These are phyloP conservation scores for Pandemis heparana DNA, from an alignment of 2,888 invertebrate species.

Conservation along the genomic window DNA sequence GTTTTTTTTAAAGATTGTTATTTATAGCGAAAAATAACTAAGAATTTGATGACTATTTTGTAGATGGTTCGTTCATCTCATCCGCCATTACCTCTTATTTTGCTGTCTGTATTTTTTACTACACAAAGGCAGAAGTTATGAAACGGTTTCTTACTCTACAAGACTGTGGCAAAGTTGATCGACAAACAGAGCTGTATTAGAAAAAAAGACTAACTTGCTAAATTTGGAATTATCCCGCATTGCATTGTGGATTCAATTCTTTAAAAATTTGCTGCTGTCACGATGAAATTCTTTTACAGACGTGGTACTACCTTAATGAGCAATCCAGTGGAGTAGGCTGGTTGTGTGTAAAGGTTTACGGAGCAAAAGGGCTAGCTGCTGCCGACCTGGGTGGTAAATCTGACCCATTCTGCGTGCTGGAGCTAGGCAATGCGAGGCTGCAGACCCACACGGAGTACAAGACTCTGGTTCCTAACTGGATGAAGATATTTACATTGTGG, in stretches of 20 bases:
- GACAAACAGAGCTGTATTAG: too few relatives aligned
- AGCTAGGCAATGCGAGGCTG: slow-evolving; percentile 96
- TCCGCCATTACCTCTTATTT: too few relatives aligned
- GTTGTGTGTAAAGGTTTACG: slow-evolving; percentile 96
- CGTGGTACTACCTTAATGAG: slow-evolving; percentile 84
- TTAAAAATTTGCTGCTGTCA: not conserved
- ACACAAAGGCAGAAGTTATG: too few relatives aligned
- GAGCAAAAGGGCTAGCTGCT: slow-evolving; percentile 93
- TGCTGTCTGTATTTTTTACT: too few relatives aligned
- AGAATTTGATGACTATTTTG: too few relatives aligned
- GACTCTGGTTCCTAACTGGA: slow-evolving; percentile 98
- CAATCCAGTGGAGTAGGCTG: slow-evolving; percentile 93
- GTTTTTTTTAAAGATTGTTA: too few relatives aligned
- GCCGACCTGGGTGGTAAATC: slow-evolving; percentile 99
- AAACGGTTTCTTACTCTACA: too few relatives aligned
- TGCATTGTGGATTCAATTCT: not conserved
- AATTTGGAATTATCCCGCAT: too few relatives aligned
- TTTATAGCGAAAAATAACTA: too few relatives aligned
- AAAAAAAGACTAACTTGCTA: too few relatives aligned
- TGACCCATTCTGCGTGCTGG: slow-evolving; percentile 99
- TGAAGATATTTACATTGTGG: slow-evolving; percentile 99
- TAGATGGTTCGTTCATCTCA: too few relatives aligned
- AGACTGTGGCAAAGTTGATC: too few relatives aligned
- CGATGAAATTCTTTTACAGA: slow-evolving; percentile 69
- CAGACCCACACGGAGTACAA: slow-evolving; percentile 99